Evolutionary conservation across 2,797 vertebrate species (phyloP), one percentile per base, ranked within the genome.

Genomic region (Amphiprion clarkii): DNA sequence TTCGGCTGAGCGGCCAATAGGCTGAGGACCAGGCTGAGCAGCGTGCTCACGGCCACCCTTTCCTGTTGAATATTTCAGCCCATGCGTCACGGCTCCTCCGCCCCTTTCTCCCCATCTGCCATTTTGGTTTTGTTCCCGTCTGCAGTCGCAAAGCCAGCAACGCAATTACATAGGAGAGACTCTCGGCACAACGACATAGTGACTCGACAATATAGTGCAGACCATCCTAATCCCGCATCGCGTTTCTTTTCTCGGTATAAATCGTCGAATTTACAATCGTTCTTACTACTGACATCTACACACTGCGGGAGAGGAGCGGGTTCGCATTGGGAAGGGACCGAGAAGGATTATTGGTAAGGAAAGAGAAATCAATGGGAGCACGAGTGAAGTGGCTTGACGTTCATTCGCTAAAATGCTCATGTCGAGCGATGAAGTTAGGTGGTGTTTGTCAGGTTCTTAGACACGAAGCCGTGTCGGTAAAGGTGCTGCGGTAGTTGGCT

Each of bases 81-180:
- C 71, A 29, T 87, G 91, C 93, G 91, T 93, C 92, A 87, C 82
- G 29, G 59, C 52, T 63, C 46, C 87, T 68, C 94, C 94, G 91
- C 93, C 95, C 89, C 90, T 93, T 89, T 88, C 89, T 87, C 85
- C 59, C 81, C 63, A 91, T 90, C 94, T 95, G 95, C 95, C 95
- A 96, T 96, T 95, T 96, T 96, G 95, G 95, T 96, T 96, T 96
- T 96, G 95, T 96, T 96, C 95, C 94, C 91, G 93, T 94, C 90
- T 90, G 89, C 93, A 91, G 94, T 94, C 88, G 82, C 89, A 89
- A 93, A 94, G 89, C 89, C 93, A 91, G 91, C 87, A 92, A 77
- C 92, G 91, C 92, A 91, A 89, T 84, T 87, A 87, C 93, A 87
- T 67, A 78, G 87, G 74, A 86, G 89, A 91, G 85, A 89, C 79